A percentile compares a stretch with the other conserved stretches of the same genome.
These are phyloP conservation scores for Siniperca chuatsi DNA, from an alignment of 2,113 vertebrate species.

Conservation along the genomic window DNA sequence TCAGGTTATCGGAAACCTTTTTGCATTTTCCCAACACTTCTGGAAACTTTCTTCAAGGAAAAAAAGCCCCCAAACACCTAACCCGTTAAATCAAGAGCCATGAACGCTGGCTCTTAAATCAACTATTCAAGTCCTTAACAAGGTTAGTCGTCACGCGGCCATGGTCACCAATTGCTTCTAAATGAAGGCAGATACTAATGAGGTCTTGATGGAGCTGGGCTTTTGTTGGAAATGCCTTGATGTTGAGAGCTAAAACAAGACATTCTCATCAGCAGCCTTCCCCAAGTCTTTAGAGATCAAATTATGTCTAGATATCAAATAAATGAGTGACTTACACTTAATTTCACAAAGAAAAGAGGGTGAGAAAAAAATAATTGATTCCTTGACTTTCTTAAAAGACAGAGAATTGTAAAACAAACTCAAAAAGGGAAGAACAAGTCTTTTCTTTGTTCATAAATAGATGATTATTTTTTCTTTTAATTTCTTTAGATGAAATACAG, in stretches of 20 bases:
- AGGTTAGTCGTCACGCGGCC: constrained; percentile 65
- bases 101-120: constrained; percentile 50
- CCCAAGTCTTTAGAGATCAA: constrained; percentile 79
- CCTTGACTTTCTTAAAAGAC: constrained; percentile 67
- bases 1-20: neutral
- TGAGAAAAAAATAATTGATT: constrained; percentile 67
- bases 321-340: constrained; percentile 74
- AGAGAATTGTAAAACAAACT: constrained; percentile 70
- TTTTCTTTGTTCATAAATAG: constrained; percentile 83
- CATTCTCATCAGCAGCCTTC: constrained; percentile 66
- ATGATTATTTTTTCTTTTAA: constrained; percentile 82
- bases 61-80: neutral
- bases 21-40: neutral
- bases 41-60: neutral
- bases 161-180: constrained; percentile 61
- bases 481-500: constrained; percentile 84
- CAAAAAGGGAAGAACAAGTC: constrained; percentile 49
- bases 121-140: constrained; percentile 63
- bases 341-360: constrained; percentile 69
- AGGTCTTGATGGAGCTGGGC: constrained; percentile 69
- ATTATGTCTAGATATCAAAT: constrained; percentile 76
- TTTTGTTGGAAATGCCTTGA: constrained; percentile 72
- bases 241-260: constrained; percentile 74
- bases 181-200: constrained; percentile 75
- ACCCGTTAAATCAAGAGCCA: constrained; percentile 41